Evolutionary conservation across 2,888 invertebrate species (phyloP), one percentile per base, ranked within the genome.

Genomic region (Hypena proboscidalis): DNA sequence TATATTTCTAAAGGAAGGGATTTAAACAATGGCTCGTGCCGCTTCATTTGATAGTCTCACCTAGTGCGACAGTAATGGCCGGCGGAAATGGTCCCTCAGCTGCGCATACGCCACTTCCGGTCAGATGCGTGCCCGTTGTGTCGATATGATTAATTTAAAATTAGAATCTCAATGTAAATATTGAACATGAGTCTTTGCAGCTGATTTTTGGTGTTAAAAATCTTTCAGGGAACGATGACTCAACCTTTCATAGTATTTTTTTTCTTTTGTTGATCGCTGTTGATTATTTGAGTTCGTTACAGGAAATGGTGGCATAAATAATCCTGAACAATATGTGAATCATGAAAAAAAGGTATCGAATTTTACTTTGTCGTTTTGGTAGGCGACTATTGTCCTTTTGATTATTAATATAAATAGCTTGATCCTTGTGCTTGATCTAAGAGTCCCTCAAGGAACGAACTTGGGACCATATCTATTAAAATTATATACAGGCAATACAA

Each of bases 101-200:
- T 74, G 80, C 77, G 74, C 74, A 70, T 72, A 70, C 76, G 72
- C 77, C 67, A 61, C 78, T 84, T 87, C 88, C 88, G 84, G 86
- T 84, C 82, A 80, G 67, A 79, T 75, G 80, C 83, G 77, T 80
- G 80, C 74, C 74, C 70, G 59, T 64, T 61, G 61, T 67, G 70
- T 66, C 74, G 77, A 83, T 81, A 76, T 74, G 67, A 68, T 73
- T 70, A 54, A 66, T 72, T 59, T 72, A 63, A 73, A 75, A 74
- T 77, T 76, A 74, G 68, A 73, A 67, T 75, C 54, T 52, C 53
- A 60, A 57, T 60, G 58, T 70, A 70, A 70, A 72, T 67, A 67
- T 57, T 63, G 44, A 56, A 58, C 46, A 56, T 54, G 49, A 59
- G 50, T 41, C 25, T 45, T 48, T 43, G 37, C 23, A 29, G 20